Conservation (phyloP, 2,888 invertebrate species). For the Lithophane socia region DNA sequence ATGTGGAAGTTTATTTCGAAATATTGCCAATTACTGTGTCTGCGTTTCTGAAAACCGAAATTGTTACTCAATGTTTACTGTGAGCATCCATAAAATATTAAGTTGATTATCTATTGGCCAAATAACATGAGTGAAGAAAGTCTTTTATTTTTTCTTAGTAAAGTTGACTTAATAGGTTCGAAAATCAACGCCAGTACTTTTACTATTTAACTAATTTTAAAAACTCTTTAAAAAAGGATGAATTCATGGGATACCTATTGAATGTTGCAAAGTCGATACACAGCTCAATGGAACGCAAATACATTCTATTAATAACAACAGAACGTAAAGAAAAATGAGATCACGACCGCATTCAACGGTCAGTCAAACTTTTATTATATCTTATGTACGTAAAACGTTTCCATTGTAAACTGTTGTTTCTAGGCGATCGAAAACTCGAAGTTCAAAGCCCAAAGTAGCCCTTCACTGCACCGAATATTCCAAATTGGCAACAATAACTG, state of each 20-base stretch:
- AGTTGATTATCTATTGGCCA: not conserved
- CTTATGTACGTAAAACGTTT: constrained; percentile 52
- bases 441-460: not conserved
- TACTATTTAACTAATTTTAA: not conserved
- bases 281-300: constrained; percentile 40
- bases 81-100: not conserved
- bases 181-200: not conserved
- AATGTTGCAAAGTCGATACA: constrained; percentile 30
- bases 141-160: not conserved
- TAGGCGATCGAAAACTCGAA: not conserved
- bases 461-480: not conserved
- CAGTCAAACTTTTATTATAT: constrained; percentile 70
- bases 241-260: not conserved
- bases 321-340: constrained; percentile 72
- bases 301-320: constrained; percentile 64
- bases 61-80: constrained; percentile 14
- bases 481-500: not conserved
- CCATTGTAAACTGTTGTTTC: constrained; percentile 10
- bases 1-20: constrained; percentile 21
- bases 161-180: not conserved
- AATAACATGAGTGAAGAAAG: not conserved
- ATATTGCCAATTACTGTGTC: constrained; percentile 40
- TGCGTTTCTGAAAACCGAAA: constrained; percentile 19
- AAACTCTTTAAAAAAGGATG: not conserved
- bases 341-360: constrained; percentile 74